phyloP scores from a whole-genome alignment of 1,140 invertebrate species.

The Theocolax elegans region DNA sequence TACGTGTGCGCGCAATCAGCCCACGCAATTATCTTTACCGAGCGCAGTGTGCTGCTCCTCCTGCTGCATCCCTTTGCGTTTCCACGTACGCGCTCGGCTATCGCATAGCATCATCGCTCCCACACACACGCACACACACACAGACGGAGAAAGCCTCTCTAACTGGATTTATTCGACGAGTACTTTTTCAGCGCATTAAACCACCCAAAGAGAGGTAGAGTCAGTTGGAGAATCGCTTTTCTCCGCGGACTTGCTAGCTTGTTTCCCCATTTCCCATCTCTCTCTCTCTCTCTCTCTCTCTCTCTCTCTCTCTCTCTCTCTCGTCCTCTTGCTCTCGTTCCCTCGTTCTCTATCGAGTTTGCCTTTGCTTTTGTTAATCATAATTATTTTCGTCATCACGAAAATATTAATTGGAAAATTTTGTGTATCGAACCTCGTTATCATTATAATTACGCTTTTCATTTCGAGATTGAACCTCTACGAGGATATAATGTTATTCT shows the following conservation, averaged over 20 bases:
- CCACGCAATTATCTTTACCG: conserved; percentile 32
- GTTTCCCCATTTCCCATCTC: too few relatives aligned
- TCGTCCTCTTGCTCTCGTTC: too few relatives aligned
- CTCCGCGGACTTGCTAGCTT: too few relatives aligned
- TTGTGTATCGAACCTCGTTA: background rate
- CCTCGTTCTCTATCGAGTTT: too few relatives aligned
- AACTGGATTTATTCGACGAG: background rate
- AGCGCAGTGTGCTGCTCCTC: too few relatives aligned
- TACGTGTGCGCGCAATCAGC: conserved; percentile 21
- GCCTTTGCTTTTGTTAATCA: background rate
- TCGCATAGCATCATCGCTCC: background rate
- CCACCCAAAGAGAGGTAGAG: background rate
- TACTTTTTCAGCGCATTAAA: background rate
- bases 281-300: too few relatives aligned
- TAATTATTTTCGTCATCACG: background rate
- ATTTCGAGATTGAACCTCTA: background rate
- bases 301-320: too few relatives aligned
- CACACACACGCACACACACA: background rate
- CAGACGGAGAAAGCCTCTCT: background rate
- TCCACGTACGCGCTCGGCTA: background rate
- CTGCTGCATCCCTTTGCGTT: conserved; percentile 1
- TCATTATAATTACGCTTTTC: conserved; percentile 10
- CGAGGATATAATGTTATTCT: background rate
- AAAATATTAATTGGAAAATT: conserved; percentile 23
- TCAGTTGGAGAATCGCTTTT: background rate